Evolutionary conservation across 2,113 vertebrate genomes (phyloP).

Genomic region (Lynx canadensis): DNA sequence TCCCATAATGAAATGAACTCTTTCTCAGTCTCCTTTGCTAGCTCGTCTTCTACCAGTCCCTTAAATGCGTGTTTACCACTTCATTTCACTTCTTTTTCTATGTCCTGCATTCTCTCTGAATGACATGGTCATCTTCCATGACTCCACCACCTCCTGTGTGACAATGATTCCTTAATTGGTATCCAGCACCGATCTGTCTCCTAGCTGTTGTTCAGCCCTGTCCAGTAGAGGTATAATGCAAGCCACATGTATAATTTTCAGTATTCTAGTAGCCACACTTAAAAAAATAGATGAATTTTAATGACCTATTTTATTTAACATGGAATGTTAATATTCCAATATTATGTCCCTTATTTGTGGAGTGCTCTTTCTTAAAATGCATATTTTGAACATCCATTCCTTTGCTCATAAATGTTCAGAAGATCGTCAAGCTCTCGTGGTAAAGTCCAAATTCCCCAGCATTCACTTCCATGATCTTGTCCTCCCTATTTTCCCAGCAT

Average conservation of each 20-base stretch:
- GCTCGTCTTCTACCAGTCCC: not conserved
- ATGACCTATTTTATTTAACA: conserved; percentile 10
- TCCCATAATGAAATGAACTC: not conserved
- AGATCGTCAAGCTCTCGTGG: not conserved
- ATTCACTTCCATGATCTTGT: not conserved
- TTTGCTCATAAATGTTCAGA: not conserved
- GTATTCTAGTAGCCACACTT: not conserved
- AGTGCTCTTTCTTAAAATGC: not conserved
- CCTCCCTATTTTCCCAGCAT: not conserved
- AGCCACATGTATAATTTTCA: not conserved
- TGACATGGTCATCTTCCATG: not conserved
- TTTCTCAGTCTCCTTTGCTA: not conserved
- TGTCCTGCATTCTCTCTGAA: not conserved
- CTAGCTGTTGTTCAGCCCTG: not conserved
- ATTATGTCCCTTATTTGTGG: not conserved
- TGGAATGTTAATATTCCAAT: not conserved
- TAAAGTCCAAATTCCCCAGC: not conserved
- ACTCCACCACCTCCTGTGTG: not conserved
- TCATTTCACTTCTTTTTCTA: not conserved
- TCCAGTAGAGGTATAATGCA: not conserved
- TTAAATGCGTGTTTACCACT: not conserved
- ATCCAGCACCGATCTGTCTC: not conserved
- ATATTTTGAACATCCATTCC: not conserved
- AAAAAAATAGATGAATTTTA: not conserved
- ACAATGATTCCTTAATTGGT: not conserved